Base-by-base conservation (phyloP, 2,113 vertebrate genomes). In the Burhinus bistriatus region DNA sequence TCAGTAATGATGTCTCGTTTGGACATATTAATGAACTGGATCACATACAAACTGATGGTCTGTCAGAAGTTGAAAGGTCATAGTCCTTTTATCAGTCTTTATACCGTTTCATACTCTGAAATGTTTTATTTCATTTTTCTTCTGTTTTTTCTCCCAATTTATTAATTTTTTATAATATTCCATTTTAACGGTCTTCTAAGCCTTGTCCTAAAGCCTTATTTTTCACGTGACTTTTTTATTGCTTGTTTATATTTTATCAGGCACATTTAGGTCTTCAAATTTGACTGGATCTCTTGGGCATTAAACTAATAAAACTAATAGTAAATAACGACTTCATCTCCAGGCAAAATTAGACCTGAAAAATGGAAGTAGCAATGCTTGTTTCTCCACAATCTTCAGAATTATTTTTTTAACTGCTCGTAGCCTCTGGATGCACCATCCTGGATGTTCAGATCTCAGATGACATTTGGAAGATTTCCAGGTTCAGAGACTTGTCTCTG, bases 101-200 rank as follows among this genome's bases (percentile, higher is more conserved):
- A 34, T 73, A 42, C 5, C 2, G 1, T 57, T 83, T 52, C 47
- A 32, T 59, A 59, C 4, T 72, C 44, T 5, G 11, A 71, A 92
- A 23, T 27, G 0, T 57, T 89, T 8, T 51, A 15, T 85, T 81
- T 72, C 0, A 22, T 54, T 89, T 87, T 81, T 5, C 1, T 81
- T 49, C 5, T 62, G 5, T 0, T 40, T 54, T 65, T 71, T 20
- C 2, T 52, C 4, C 54, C 5, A 6, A 15, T 2, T 47, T 65
- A 6, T 9, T 73, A 5, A 5, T 86, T 94, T 65, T 44, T 58
- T 14, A 3, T 34, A 55, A 9, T 65, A 68, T 36, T 77, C 4
- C 1, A 84, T 84, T 90, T 72, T 20, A 84, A 15, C 36, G 44
- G 4, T 57, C 9, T 52, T 75, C 17, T 66, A 87, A 57, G 27